phyloP scores from a whole-genome alignment of 1,140 invertebrate species.

The Sarcophaga peregrina region DNA sequence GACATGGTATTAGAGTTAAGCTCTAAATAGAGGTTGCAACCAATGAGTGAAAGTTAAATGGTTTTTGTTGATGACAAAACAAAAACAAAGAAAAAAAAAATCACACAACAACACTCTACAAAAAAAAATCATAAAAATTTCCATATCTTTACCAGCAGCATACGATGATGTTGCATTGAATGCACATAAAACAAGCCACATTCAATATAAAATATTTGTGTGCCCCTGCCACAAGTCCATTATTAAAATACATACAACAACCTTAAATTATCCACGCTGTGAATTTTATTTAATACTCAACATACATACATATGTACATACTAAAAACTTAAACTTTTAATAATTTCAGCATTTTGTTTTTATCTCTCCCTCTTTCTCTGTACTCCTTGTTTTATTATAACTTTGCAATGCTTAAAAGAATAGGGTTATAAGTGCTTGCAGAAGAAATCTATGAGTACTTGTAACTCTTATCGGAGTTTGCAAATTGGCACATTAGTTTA shows the following conservation, averaged over 20 bases:
- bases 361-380: neutral
- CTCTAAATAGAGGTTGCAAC: slow-evolving; percentile 19
- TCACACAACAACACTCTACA: neutral
- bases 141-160: slow-evolving; percentile 7
- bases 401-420: neutral
- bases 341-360: neutral
- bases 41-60: slow-evolving; percentile 38
- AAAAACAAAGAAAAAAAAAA: neutral
- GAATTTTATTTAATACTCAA: slow-evolving; percentile 4
- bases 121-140: slow-evolving; percentile 9
- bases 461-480: neutral
- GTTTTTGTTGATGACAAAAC: slow-evolving; percentile 33
- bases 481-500: neutral
- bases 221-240: neutral
- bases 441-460: neutral
- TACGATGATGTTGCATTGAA: neutral
- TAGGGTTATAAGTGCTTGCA: neutral
- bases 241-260: slow-evolving; percentile 16
- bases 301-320: neutral
- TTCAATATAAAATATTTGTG: neutral
- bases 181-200: too few species aligned
- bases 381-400: too few species aligned
- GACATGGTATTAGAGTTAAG: slow-evolving; percentile 16
- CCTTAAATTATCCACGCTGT: slow-evolving; percentile 9
- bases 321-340: neutral